Evolutionary conservation across 30 jellyfish, hydroid and myxozoan genomes (phyloP).

Genomic region (Aurelia aurita): DNA sequence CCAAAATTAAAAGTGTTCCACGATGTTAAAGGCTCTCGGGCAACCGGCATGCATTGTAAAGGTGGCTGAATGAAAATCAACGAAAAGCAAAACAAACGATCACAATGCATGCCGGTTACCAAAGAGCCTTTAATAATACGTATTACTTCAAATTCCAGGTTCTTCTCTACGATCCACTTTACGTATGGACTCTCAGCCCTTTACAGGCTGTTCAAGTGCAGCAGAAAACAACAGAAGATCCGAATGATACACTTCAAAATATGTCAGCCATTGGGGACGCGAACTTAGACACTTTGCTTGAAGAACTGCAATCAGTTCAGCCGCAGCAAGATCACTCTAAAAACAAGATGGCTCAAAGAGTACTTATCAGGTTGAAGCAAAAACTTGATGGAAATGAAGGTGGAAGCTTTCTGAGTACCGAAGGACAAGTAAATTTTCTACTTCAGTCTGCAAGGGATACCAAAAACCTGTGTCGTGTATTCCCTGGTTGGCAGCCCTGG

Average conservation of each 20-base stretch:
- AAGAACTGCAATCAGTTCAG: conserved; percentile 53
- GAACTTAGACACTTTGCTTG: conserved; percentile 34
- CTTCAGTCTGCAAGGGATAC: conserved; percentile 89
- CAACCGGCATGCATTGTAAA: too few relatives aligned
- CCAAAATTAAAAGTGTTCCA: too few relatives aligned
- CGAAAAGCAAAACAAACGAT: too few relatives aligned
- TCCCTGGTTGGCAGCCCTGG: conserved; percentile 99
- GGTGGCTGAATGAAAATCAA: too few relatives aligned
- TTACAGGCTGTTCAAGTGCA: conserved; percentile 82
- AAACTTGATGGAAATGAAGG: conserved; percentile 90
- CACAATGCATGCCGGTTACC: too few relatives aligned
- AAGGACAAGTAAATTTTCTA: conserved; percentile 93
- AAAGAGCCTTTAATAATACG: too few relatives aligned
- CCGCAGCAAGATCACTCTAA: conserved; percentile 61
- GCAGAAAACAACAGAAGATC: conserved; percentile 52
- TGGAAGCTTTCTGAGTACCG: conserved; percentile 81
- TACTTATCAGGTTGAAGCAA: conserved; percentile 78
- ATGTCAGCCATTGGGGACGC: conserved; percentile 40
- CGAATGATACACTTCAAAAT: conserved; percentile 37
- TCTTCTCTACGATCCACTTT: conserved; percentile 92
- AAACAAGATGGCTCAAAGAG: conserved; percentile 96
- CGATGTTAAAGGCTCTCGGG: too few relatives aligned
- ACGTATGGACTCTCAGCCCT: conserved; percentile 91
- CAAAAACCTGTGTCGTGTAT: conserved; percentile 80
- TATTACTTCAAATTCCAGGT: conserved; percentile 41